Evolutionary conservation across 2,888 invertebrate genomes (phyloP), one percentile per base, ranked within the genome.

Genomic region (Hipparchia semele): DNA sequence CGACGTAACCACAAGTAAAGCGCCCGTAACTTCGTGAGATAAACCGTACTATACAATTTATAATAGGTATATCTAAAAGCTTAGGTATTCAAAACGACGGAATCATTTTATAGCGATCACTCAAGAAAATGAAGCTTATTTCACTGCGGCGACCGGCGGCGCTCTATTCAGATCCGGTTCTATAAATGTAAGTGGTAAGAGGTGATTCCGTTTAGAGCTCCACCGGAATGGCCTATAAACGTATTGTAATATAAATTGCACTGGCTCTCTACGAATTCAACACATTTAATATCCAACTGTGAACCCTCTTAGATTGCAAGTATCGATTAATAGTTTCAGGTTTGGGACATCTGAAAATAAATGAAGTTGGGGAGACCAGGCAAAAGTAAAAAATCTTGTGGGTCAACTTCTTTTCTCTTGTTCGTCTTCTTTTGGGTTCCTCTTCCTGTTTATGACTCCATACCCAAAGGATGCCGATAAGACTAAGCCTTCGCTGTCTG

Each of bases 41-140:
- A 23, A 23, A 23, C 23, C 23, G 23, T 23, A 23, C 23, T 23
- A 23, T 23, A 23, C 23, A 23, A 39, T 39, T 4, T 1, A 5
- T 39, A 39, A 39, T 39, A 39, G 39, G 39, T 39, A 49, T 49
- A 49, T 49, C 49, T 49, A 49, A 49, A 49, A 39, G 39, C 39
- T 39, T 49, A 8, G 49, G 6, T 39, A 33, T 33, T n/a, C 12
- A 53, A 23, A 65, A 53, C 33, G 65, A 53, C 53, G 12, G 7
- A 65, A 53, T 51, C 10, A 53, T 65, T 65, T 65, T 51, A 49
- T 8, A 13, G 81, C 82, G 75, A 77, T 78, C 86, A 86, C 89
- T 90, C 86, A 84, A 81, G 86, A 85, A 87, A 87, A 89, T 90
- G 85, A 88, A 88, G 82, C 87, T 88, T 84, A 87, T 86, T 90